Evolutionary conservation across 2,113 vertebrate species (phyloP), one percentile per base, ranked within the genome.

Genomic region (Onychorhynchus coronatus): DNA sequence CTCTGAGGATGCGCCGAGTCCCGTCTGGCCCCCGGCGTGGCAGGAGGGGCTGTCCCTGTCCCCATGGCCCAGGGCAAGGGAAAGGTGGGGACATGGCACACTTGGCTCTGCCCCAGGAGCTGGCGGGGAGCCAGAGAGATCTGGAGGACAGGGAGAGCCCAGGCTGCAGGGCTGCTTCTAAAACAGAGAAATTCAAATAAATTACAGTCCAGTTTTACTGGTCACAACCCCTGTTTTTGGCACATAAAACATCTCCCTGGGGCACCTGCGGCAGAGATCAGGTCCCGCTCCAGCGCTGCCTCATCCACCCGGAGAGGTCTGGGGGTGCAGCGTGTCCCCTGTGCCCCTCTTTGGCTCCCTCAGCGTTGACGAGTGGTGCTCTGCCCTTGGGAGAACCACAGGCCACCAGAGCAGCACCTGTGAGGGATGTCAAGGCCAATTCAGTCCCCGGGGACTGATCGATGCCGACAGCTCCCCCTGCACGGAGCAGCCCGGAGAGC

Each of bases 291-390:
- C n/a, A 4, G 18, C 2, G 1, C 77, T 52, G 5, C 19, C 20
- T 33, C 4, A 0, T n/a, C 35, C 0, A 0, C 21, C n/a, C 16
- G 3, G 16, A 4, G 1, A 6, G 27, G 23, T 27, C 56, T 39
- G 85, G 77, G 74, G 41, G 35, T 49, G 21, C 31, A 46, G 66
- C 28, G 3, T 10, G n/a, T 41, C 21, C 76, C 39, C 80, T 16
- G 46, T 39, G 76, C 39, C 73, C 73, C 2, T 0, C 68, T 63
- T 37, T 4, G 28, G 16, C 72, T 68, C 25, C 4, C 37, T 55
- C 62, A 27, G 13, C 44, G 41, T 76, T 1, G 82, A 39, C 1
- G 0, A 59, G 77, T 0, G 1, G 41, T 5, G 70, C 78, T 68
- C 13, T 84, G 84, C 65, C 93, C 91, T 77, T 71, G 89, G 91